Evolutionary conservation across 2,888 invertebrate species (phyloP).

Genomic region (Tipula vernalis): DNA sequence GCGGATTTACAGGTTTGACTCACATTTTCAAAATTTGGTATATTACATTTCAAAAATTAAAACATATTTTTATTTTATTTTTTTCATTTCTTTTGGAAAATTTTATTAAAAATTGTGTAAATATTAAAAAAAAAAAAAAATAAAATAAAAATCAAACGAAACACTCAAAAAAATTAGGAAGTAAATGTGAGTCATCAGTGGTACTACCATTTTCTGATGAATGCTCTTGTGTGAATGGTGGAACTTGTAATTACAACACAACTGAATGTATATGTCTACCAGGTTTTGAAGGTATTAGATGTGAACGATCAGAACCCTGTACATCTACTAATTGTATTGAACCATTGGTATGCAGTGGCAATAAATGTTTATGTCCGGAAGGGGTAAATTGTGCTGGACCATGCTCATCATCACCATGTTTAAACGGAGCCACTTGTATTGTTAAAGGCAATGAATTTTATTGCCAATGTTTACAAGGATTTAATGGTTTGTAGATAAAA

Average conservation of each 20-base stretch:
- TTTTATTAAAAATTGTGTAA: not conserved
- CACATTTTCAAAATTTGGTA: not conserved
- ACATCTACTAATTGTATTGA: constrained; percentile 29
- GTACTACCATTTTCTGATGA: constrained; percentile 22
- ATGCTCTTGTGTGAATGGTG: constrained; percentile 33
- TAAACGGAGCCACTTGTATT: constrained; percentile 50
- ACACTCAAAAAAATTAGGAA: constrained; percentile 22
- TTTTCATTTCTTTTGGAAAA: constrained; percentile 6
- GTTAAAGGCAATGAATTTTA: constrained; percentile 44
- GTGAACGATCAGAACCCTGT: constrained; percentile 31
- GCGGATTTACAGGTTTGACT: constrained; percentile 50
- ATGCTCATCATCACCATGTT: constrained; percentile 48
- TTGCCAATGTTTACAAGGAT: constrained; percentile 47
- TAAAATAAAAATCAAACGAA: constrained; percentile 11
- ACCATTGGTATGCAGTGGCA: constrained; percentile 31
- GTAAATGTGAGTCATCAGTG: constrained; percentile 30
- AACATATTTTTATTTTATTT: not conserved
- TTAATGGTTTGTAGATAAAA: constrained; percentile 35
- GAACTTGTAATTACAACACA: constrained; percentile 32
- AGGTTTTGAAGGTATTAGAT: constrained; percentile 31
- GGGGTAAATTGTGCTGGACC: constrained; percentile 37
- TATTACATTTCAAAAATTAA: constrained; percentile 5
- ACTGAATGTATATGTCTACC: constrained; percentile 31
- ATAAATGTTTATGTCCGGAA: constrained; percentile 32
- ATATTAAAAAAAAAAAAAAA: not conserved